phyloP scores from a whole-genome alignment of 2,888 invertebrate genomes.

The Eupeodes luniger region DNA sequence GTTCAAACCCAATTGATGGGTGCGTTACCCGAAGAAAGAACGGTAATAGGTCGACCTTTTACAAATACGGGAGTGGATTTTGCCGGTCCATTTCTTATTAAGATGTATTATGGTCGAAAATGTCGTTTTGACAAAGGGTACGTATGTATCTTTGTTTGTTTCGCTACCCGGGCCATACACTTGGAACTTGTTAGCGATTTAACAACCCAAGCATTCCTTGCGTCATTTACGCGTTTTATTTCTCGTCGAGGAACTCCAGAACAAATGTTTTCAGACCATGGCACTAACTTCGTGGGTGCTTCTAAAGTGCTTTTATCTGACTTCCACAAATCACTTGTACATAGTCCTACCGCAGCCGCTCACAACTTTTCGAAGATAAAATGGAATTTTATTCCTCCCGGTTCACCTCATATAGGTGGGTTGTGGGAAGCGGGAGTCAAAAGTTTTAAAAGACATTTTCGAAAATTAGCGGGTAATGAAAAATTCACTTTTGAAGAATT shows the following conservation, averaged over 20 bases:
- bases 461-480: not conserved
- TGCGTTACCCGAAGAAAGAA: conserved; percentile 17
- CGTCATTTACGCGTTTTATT: conserved; percentile 1
- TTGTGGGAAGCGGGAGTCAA: no score
- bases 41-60: not conserved
- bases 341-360: not conserved
- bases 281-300: not conserved
- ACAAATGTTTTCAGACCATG: not conserved
- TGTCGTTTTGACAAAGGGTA: not conserved
- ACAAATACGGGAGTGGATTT: conserved; percentile 1
- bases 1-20: conserved; percentile 16
- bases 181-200: conserved; percentile 10
- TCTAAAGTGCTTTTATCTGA: not conserved
- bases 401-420: no score
- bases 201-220: conserved; percentile 11
- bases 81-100: conserved; percentile 1
- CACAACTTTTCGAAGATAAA: not conserved
- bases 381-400: no score
- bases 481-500: not conserved
- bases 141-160: conserved; percentile 6
- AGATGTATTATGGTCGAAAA: conserved; percentile 12
- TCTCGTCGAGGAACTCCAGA: conserved; percentile 1
- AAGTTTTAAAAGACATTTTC: not conserved
- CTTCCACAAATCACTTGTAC: not conserved
- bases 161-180: conserved; percentile 1